Conservation (phyloP, 2,888 invertebrate genomes). For the Drosophila meridionalis region DNA sequence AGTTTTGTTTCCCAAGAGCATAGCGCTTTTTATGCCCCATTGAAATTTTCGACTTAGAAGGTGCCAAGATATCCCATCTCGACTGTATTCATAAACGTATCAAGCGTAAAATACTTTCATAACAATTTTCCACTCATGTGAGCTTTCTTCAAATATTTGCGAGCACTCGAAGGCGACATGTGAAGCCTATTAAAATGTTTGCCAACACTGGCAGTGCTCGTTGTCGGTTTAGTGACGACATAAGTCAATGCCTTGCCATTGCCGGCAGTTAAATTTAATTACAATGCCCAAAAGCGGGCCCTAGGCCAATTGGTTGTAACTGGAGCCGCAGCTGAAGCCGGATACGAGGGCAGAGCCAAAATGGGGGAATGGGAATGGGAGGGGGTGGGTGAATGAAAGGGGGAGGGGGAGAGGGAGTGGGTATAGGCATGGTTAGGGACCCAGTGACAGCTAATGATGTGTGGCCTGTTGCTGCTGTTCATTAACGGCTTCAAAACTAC, state of each 20-base stretch:
- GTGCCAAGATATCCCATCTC: too few species aligned
- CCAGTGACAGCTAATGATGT: conserved; percentile 59
- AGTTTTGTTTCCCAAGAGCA: too few species aligned
- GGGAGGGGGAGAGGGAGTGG: not conserved
- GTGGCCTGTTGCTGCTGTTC: conserved; percentile 54
- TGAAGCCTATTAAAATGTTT: conserved; percentile 18
- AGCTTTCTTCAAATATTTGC: not conserved
- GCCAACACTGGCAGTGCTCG: conserved; percentile 31
- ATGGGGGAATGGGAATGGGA: not conserved
- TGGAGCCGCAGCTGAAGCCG: conserved; percentile 44
- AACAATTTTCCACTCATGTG: too few species aligned
- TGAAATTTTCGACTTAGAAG: too few species aligned
- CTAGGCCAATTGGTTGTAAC: conserved; percentile 57
- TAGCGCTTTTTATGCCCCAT: too few species aligned
- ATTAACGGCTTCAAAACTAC: conserved; percentile 62
- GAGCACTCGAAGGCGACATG: not conserved
- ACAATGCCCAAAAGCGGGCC: conserved; percentile 63
- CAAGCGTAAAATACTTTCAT: too few species aligned
- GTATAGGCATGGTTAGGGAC: conserved; percentile 4
- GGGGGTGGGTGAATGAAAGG: not conserved
- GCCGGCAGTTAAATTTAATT: conserved; percentile 74
- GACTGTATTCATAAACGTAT: not conserved
- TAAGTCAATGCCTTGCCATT: conserved; percentile 39
- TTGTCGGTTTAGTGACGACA: conserved; percentile 30
- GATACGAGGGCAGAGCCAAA: not conserved